Evolutionary conservation across 1,140 invertebrate species (phyloP).

Genomic region (Drosophila azteca): DNA sequence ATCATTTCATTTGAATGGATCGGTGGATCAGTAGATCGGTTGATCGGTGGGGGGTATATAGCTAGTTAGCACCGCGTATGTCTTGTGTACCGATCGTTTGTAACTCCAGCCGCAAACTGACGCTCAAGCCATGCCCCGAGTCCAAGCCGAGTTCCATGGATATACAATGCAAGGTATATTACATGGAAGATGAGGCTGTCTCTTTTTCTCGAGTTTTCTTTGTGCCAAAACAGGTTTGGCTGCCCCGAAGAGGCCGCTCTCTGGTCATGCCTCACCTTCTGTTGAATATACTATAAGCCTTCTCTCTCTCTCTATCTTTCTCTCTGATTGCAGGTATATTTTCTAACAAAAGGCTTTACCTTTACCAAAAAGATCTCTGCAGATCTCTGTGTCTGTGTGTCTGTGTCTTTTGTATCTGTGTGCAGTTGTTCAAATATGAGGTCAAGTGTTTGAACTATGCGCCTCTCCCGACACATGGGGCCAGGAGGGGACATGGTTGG

Average conservation of each 20-base stretch:
- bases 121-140: constrained; percentile 12
- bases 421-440: constrained; percentile 75
- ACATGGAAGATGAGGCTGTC: too few species aligned
- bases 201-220: too few species aligned
- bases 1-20: constrained; percentile 27
- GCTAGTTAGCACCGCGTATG: constrained; percentile 10
- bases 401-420: neutral
- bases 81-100: constrained; percentile 33
- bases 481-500: too few species aligned
- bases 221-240: too few species aligned
- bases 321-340: constrained; percentile 12
- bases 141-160: too few species aligned
- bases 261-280: too few species aligned
- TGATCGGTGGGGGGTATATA: neutral
- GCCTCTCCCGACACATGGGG: constrained; percentile 6
- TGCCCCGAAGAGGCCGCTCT: too few species aligned
- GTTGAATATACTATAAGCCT: too few species aligned
- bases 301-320: constrained; percentile 13
- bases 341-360: constrained; percentile 29
- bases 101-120: constrained; percentile 63
- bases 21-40: neutral
- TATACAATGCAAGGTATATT: too few species aligned
- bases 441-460: constrained; percentile 74
- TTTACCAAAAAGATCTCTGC: constrained; percentile 14
- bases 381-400: neutral